Percentiles rank a stretch among this genome's conserved stretches.
These are phyloP conservation scores for Poecilia velifera DNA, from an alignment of 2,797 vertebrate species.

Conservation along the genomic window DNA sequence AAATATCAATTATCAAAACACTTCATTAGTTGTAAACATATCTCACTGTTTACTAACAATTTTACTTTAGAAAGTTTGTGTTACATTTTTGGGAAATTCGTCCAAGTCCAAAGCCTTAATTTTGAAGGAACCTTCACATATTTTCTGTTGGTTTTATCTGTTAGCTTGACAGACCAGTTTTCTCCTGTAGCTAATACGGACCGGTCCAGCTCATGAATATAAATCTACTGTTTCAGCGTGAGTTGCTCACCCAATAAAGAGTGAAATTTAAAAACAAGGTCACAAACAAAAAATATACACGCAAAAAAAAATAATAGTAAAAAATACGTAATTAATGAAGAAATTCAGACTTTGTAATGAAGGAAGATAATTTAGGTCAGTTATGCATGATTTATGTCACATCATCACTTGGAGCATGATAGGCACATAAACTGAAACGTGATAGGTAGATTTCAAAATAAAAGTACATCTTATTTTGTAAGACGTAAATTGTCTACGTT, in stretches of 20 bases:
- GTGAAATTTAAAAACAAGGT: neutral
- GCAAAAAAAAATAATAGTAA: no score
- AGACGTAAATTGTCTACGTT: neutral
- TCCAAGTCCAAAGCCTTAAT: constrained; percentile 15
- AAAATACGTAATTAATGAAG: neutral
- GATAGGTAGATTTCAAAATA: constrained; percentile 3
- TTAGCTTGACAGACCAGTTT: constrained; percentile 12
- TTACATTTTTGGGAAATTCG: no score
- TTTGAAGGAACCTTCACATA: constrained; percentile 22
- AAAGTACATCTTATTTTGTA: neutral
- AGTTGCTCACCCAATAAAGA: constrained; percentile 20
- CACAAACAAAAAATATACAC: neutral
- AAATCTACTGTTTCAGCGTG: constrained; percentile 29
- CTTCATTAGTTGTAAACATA: no score
- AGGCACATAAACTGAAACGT: neutral
- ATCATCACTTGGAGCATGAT: neutral
- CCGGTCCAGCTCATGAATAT: constrained; percentile 70
- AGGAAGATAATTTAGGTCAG: neutral
- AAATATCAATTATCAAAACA: no score
- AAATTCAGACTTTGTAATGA: neutral
- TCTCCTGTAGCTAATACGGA: constrained; percentile 23
- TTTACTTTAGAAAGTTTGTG: neutral
- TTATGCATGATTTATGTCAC: neutral
- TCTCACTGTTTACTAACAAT: neutral
- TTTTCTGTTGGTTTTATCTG: neutral